Evolutionary conservation across 2,797 vertebrate species (phyloP).

Genomic region (Mormyrus proboscirostris): DNA sequence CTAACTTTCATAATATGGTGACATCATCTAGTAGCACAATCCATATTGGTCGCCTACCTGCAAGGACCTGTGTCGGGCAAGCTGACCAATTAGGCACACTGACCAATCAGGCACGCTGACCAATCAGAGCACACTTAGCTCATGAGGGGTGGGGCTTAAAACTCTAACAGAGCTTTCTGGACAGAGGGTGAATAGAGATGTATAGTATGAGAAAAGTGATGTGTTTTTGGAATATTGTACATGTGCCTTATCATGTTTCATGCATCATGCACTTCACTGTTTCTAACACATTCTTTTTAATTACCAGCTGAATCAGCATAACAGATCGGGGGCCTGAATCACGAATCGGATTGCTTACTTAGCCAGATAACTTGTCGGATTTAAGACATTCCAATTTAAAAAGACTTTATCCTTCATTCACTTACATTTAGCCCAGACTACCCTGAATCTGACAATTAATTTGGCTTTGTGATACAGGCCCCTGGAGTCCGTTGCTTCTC

Average conservation of each 20-base stretch:
- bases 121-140: neutral
- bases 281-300: neutral
- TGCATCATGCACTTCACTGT: neutral
- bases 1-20: neutral
- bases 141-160: neutral
- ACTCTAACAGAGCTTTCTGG: neutral
- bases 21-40: neutral
- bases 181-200: neutral
- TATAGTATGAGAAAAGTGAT: neutral
- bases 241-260: neutral
- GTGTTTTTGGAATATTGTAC: neutral
- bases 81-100: neutral
- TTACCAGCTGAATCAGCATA: neutral
- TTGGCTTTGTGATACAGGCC: neutral
- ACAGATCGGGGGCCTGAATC: neutral
- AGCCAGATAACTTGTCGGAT: too few relatives aligned
- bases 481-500: neutral
- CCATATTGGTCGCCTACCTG: neutral
- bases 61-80: neutral
- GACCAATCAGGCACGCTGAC: neutral
- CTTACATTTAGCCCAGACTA: neutral
- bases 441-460: neutral
- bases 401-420: neutral
- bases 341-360: too few relatives aligned
- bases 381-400: too few relatives aligned